Percentiles rank a stretch among this genome's conserved stretches.
Conservation (phyloP, 2,797 vertebrate species). For the Lacerta viridis region DNA sequence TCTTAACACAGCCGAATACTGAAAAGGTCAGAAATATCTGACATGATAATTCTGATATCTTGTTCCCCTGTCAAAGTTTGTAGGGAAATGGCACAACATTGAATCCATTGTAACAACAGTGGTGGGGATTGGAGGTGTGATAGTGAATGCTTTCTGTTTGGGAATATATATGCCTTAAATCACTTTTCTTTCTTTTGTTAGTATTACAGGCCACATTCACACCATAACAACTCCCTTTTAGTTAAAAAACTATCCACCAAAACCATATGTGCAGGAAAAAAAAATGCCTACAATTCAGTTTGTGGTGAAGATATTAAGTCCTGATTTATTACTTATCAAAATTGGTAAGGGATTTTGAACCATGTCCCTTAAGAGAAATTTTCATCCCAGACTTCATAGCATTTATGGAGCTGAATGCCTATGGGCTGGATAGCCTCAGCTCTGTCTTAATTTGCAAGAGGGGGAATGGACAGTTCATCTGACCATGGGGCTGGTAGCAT, state of each 20-base stretch:
- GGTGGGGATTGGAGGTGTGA: too few relatives aligned
- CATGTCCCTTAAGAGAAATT: neutral
- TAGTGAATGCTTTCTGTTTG: neutral
- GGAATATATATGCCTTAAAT: neutral
- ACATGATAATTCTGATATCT: slow-evolving; percentile 52
- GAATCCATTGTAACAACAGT: slow-evolving; percentile 35
- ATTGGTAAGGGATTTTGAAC: slow-evolving; percentile 1
- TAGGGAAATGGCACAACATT: slow-evolving; percentile 26
- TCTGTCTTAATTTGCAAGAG: neutral
- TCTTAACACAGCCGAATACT: slow-evolving; percentile 48
- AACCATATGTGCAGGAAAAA: neutral
- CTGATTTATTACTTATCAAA: slow-evolving; percentile 1
- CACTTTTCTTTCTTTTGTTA: neutral
- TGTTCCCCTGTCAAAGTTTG: slow-evolving; percentile 36
- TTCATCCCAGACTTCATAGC: neutral
- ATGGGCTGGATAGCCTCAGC: neutral
- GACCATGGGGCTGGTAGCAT: neutral
- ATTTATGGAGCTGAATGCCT: neutral
- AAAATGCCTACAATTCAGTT: neutral
- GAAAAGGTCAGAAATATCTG: slow-evolving; percentile 61
- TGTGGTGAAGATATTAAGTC: neutral
- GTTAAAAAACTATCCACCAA: neutral
- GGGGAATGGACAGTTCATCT: neutral
- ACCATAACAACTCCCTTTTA: neutral
- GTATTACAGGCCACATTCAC: too few relatives aligned